Conservation (phyloP, 2,797 vertebrate genomes). For the Linurgus olivaceus region DNA sequence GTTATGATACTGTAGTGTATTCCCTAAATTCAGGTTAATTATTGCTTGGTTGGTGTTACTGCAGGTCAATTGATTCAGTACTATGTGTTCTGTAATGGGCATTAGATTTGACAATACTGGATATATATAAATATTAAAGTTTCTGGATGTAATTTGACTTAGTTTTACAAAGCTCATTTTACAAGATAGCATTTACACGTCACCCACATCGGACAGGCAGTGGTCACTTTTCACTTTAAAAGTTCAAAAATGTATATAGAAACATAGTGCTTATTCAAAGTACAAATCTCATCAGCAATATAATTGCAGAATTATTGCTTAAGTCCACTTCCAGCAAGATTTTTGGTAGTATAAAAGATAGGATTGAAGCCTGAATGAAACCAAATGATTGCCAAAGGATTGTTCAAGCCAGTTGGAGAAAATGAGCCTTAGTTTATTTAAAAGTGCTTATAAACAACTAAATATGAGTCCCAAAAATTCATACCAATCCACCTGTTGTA, state of each 20-base stretch:
- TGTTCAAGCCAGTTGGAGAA: background rate
- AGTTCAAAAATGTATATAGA: background rate
- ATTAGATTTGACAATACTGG: background rate
- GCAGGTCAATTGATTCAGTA: background rate
- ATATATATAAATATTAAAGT: background rate
- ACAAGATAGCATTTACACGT: background rate
- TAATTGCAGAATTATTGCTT: background rate
- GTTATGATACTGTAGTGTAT: background rate
- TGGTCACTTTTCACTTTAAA: background rate
- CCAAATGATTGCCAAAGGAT: background rate
- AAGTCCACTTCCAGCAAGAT: background rate
- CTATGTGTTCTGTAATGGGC: background rate
- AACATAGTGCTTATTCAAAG: background rate
- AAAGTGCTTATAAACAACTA: background rate
- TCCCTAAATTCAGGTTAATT: conserved; percentile 32
- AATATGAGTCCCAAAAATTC: background rate
- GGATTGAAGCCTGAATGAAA: background rate
- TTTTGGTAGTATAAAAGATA: background rate
- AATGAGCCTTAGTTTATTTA: background rate
- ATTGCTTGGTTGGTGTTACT: background rate
- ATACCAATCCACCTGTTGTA: accelerated
- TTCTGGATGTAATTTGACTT: background rate
- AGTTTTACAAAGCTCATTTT: background rate
- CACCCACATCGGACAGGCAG: background rate
- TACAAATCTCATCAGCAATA: background rate